Percentiles rank a stretch among this genome's conserved stretches.
Conservation (phyloP, 2,888 invertebrate species). For the Macrosiphum euphorbiae region DNA sequence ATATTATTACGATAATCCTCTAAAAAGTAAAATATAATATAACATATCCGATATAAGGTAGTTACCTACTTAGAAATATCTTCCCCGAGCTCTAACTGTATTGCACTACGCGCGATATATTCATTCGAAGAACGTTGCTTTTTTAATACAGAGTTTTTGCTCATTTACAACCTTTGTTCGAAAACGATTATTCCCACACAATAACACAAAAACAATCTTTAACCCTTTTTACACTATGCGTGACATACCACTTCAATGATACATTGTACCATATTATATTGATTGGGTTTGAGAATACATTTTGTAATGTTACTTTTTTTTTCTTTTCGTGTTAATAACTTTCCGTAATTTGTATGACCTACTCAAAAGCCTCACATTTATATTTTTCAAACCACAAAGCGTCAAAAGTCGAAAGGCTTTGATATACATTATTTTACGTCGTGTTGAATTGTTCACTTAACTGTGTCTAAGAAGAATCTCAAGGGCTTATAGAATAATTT, state of each 20-base stretch:
- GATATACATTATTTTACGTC: background rate
- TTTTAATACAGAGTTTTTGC: background rate
- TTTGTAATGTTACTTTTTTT: background rate
- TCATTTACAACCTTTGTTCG: background rate
- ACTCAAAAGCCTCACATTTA: background rate
- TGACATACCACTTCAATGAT: constrained; percentile 17
- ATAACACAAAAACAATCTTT: background rate
- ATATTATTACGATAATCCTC: background rate
- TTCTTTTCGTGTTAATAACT: constrained; percentile 9
- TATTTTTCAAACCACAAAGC: background rate
- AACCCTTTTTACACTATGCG: background rate
- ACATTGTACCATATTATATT: background rate
- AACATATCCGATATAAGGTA: background rate
- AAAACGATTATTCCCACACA: background rate
- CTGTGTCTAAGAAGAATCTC: background rate
- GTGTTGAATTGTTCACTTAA: background rate
- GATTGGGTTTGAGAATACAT: background rate
- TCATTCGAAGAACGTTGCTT: background rate
- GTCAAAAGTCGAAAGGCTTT: background rate
- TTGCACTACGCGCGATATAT: background rate
- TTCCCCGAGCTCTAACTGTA: background rate
- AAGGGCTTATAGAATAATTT: background rate
- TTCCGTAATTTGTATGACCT: background rate
- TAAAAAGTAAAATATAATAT: background rate
- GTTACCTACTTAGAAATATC: background rate